Conservation (phyloP, 2,797 vertebrate genomes). For the Hippopotamyrus pictus region DNA sequence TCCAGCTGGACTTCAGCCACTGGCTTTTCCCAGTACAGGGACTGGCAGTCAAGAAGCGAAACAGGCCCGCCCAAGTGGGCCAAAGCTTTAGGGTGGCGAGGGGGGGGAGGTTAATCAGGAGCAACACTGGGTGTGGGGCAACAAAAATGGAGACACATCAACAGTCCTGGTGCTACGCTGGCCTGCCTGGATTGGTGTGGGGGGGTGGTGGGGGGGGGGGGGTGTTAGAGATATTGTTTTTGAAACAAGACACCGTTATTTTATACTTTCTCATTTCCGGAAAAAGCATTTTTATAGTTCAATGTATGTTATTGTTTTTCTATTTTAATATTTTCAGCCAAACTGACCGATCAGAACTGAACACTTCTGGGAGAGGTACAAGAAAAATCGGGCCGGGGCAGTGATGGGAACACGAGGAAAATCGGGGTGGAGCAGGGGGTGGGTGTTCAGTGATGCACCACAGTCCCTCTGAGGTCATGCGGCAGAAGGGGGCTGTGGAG, state of each 20-base stretch:
- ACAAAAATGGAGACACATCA: conserved; percentile 27
- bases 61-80: conserved; percentile 22
- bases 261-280: neutral
- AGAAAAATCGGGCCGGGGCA: neutral
- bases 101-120: conserved; percentile 29
- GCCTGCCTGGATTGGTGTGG: neutral
- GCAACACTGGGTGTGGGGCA: conserved; percentile 30
- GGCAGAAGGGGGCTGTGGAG: neutral
- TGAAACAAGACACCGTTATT: neutral
- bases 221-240: neutral
- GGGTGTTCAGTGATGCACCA: neutral
- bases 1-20: neutral
- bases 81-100: conserved; percentile 40
- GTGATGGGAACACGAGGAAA: too few species aligned
- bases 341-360: neutral
- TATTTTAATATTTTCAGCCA: neutral
- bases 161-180: neutral
- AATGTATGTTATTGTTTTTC: neutral
- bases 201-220: too few species aligned
- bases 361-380: neutral
- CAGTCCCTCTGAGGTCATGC: neutral
- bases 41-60: neutral
- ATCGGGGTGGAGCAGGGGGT: neutral
- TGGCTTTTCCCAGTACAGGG: neutral
- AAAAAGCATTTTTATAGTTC: neutral